Evolutionary conservation across 1,140 invertebrate genomes (phyloP), one percentile per base, ranked within the genome.

Genomic region (Drosophila ogumai): DNA sequence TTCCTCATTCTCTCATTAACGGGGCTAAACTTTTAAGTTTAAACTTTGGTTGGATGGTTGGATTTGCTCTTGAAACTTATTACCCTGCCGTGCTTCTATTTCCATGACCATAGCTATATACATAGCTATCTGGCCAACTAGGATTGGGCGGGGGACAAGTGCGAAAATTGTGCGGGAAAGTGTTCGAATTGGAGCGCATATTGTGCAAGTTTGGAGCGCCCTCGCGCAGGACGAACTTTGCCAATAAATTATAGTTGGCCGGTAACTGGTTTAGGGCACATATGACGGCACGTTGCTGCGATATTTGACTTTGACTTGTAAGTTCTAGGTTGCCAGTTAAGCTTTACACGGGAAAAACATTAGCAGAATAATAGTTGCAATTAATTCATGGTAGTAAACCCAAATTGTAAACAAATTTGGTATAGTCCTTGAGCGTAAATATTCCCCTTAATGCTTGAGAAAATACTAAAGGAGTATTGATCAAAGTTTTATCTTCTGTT

Each of bases 201-300:
- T 88, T 87, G 73, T 75, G 68, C 59, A 87, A 87, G 84, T 87
- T 87, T 87, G 61, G 50, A 90, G 85, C 77, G 85, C 60, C 59
- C 47, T 56, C 34, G 36, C 22, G 12, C 31, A 7, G 55, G 64
- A 31, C 55, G 55, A 88, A 88, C 85, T 88, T 88, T 90, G 54
- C 46, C 67, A 88, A 88, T 88, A 88, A 88, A 88, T 90, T 84
- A 88, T 88, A 65, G 52, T 84, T 88, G 41, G 58, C 61, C 47
- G 31, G 38, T 55, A 59, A 40, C 66, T 65, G 28, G 50, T 60
- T 36, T 17, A 54, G 46, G 59, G 38, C 52, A 82, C 71, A 67
- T 82, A 38, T 61, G 72, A 46, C 12, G 34, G 40, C 55, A 64
- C 65, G 52, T 38, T 41, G 17, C 52, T 32, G 57, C 17, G 19